Evolutionary conservation across 2,888 invertebrate species (phyloP).

Genomic region (Cryptocheilus praepositus): DNA sequence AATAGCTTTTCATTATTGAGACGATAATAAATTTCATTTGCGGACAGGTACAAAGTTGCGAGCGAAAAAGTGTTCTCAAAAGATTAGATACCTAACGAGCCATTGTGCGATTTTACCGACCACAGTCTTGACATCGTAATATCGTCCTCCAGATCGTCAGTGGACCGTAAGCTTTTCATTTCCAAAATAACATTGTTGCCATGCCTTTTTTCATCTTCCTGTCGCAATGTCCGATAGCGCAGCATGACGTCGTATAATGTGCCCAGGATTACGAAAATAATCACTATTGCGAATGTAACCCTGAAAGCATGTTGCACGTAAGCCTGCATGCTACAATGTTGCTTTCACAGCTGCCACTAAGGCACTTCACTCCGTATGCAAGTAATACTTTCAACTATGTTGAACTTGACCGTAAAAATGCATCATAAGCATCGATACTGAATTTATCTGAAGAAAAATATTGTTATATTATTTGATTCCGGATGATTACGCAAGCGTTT

Average conservation of each 20-base stretch:
- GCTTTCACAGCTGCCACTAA: too few relatives aligned
- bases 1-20: too few relatives aligned
- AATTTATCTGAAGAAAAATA: too few relatives aligned
- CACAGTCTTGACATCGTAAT: constrained; percentile 57
- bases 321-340: too few relatives aligned
- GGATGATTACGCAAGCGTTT: too few relatives aligned
- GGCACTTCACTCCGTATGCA: too few relatives aligned
- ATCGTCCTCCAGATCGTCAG: constrained; percentile 32
- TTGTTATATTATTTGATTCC: too few relatives aligned
- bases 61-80: neutral
- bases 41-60: too few relatives aligned
- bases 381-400: too few relatives aligned
- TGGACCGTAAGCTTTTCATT: constrained; percentile 25
- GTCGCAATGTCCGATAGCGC: constrained; percentile 51
- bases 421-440: too few relatives aligned
- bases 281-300: constrained; percentile 60
- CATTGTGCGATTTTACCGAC: constrained; percentile 60
- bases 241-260: constrained; percentile 75
- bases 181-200: constrained; percentile 34
- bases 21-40: too few relatives aligned
- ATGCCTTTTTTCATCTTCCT: constrained; percentile 32
- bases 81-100: constrained; percentile 49
- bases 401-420: too few relatives aligned
- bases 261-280: constrained; percentile 72
- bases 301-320: constrained; percentile 38